Conservation (phyloP, 1,140 invertebrate species). For the Anastatus disparis region DNA sequence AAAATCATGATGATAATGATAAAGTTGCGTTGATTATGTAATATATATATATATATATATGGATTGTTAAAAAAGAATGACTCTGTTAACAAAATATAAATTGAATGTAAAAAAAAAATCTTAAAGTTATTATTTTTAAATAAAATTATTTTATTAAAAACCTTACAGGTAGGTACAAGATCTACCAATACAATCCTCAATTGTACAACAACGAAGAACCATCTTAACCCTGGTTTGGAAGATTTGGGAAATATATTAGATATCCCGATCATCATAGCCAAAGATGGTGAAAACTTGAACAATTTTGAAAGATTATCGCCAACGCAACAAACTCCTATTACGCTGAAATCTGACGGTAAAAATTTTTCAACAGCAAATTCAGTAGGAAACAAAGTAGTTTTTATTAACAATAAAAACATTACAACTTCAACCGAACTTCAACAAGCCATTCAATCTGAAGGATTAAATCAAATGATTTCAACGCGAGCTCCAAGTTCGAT, state of each 20-base stretch:
- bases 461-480: conserved; percentile 44
- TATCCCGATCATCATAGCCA: conserved; percentile 75
- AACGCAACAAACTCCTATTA: conserved; percentile 35
- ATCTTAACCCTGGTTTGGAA: conserved; percentile 59
- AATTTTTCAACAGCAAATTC: conserved; percentile 41
- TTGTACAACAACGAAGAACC: conserved; percentile 20
- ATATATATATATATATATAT: too few relatives aligned
- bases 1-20: too few relatives aligned
- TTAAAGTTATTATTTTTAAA: too few relatives aligned
- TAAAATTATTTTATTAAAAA: too few relatives aligned
- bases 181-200: not conserved
- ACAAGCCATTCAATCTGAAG: not conserved
- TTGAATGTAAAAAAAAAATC: too few relatives aligned
- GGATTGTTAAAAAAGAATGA: too few relatives aligned
- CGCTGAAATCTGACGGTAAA: conserved; percentile 44
- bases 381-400: conserved; percentile 53
- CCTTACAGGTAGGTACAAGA: conserved; percentile 10
- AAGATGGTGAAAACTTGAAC: conserved; percentile 69
- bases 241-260: conserved; percentile 73
- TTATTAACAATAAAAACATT: conserved; percentile 59
- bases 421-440: conserved; percentile 13
- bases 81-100: too few relatives aligned
- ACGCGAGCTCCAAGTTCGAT: not conserved
- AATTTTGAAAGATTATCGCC: conserved; percentile 52
- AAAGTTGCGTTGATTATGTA: too few relatives aligned